A percentile compares a stretch with the other conserved stretches of the same genome.
phyloP scores from a whole-genome alignment of 2,113 vertebrate genomes.

The Datnioides undecimradiatus region DNA sequence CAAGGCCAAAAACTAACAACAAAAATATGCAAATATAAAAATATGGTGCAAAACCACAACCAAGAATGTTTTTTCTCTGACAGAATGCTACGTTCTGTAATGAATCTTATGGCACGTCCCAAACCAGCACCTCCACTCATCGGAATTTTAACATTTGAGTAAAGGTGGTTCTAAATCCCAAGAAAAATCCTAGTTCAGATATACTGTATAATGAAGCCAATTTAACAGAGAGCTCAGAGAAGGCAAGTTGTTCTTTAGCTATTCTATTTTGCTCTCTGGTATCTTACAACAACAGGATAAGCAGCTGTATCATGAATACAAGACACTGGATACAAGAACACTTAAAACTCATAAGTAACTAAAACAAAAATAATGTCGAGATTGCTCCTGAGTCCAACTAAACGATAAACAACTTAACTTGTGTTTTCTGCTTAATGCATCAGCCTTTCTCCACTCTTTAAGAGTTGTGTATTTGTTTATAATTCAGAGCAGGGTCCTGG shows the following conservation, averaged over 20 bases:
- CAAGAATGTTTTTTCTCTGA: neutral
- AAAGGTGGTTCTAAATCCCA: neutral
- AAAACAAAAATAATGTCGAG: constrained; percentile 53
- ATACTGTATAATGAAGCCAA: constrained; percentile 19
- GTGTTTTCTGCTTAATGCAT: constrained; percentile 50
- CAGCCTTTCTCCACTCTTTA: constrained; percentile 38
- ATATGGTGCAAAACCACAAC: no score
- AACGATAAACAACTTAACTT: constrained; percentile 50
- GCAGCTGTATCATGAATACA: constrained; percentile 13
- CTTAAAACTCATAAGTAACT: constrained; percentile 48
- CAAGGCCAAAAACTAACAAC: neutral
- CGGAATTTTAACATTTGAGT: neutral
- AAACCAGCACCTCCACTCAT: neutral
- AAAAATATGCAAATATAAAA: neutral
- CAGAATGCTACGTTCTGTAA: neutral
- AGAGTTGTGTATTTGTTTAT: constrained; percentile 64
- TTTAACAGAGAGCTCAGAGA: neutral
- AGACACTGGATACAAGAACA: constrained; percentile 41
- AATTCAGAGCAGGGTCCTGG: constrained; percentile 68
- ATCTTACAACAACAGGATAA: constrained; percentile 22
- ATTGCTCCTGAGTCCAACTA: constrained; percentile 35
- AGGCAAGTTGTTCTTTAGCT: constrained; percentile 2
- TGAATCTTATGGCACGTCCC: neutral
- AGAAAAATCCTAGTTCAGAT: neutral
- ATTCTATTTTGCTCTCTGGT: constrained; percentile 7